Percentiles rank a stretch among this genome's conserved stretches.
phyloP scores from a whole-genome alignment of 2,888 invertebrate genomes.

The Calephelis perditalis region DNA sequence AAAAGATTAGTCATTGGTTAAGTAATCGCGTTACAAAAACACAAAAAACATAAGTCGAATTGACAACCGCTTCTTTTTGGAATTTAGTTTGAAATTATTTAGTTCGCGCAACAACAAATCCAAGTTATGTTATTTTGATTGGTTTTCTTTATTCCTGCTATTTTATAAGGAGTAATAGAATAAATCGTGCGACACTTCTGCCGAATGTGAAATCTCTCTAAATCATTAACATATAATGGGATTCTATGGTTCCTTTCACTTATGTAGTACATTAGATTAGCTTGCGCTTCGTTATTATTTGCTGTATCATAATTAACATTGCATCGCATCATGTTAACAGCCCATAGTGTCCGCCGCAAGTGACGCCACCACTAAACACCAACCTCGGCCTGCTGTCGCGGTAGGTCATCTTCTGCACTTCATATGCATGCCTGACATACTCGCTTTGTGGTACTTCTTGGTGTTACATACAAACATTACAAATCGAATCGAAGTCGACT shows the following conservation, averaged over 20 bases:
- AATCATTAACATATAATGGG: conserved; percentile 14
- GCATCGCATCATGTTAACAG: conserved; percentile 76
- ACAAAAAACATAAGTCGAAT: too few species aligned
- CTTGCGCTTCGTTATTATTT: conserved; percentile 55
- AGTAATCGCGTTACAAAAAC: too few species aligned
- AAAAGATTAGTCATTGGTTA: too few species aligned
- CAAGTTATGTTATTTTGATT: background rate
- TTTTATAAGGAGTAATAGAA: too few species aligned
- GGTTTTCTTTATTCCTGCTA: conserved; percentile 4
- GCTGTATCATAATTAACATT: conserved; percentile 73
- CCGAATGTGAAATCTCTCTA: background rate
- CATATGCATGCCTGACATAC: conserved; percentile 46
- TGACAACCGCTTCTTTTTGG: too few species aligned
- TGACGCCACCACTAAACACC: conserved; percentile 76
- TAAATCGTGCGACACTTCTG: too few species aligned
- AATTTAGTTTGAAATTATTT: too few species aligned
- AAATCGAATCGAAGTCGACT: too few species aligned
- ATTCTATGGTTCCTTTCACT: conserved; percentile 20
- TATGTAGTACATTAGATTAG: conserved; percentile 29
- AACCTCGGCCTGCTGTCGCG: conserved; percentile 80
- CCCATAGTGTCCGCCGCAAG: conserved; percentile 77
- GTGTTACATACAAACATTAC: conserved; percentile 21
- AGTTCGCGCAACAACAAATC: too few species aligned
- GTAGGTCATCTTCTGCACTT: conserved; percentile 75
- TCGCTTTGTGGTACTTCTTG: conserved; percentile 16